A percentile compares a stretch with the other conserved stretches of the same genome.
phyloP scores from a whole-genome alignment of 2,113 vertebrate genomes.

The Theristicus caerulescens region DNA sequence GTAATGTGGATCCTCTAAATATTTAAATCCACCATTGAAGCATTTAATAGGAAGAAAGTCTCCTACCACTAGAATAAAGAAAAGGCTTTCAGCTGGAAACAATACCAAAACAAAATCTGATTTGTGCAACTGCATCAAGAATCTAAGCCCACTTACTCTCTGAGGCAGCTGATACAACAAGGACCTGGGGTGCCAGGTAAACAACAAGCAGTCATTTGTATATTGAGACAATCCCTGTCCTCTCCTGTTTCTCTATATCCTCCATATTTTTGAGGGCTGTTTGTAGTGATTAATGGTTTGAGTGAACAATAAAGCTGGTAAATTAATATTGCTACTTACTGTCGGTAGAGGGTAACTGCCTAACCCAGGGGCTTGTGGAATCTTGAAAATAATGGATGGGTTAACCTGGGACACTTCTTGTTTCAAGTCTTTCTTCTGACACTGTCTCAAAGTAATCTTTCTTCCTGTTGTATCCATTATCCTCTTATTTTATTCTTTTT shows the following conservation, averaged over 20 bases:
- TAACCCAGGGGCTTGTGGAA: neutral
- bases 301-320: neutral
- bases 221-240: neutral
- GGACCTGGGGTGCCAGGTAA: slow-evolving; percentile 20
- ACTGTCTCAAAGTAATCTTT: slow-evolving; percentile 9
- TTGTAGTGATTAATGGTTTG: neutral
- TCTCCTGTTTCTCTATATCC: neutral
- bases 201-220: neutral
- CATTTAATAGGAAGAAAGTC: slow-evolving; percentile 65
- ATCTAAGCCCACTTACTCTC: slow-evolving; percentile 6
- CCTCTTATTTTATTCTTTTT: slow-evolving; percentile 10
- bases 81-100: slow-evolving; percentile 57
- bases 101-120: slow-evolving; percentile 43
- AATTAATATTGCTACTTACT: neutral
- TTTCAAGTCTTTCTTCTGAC: slow-evolving; percentile 20
- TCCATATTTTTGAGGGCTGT: neutral
- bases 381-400: neutral
- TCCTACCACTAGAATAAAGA: slow-evolving; percentile 54
- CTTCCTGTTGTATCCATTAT: slow-evolving; percentile 5
- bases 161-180: neutral
- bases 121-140: slow-evolving; percentile 28
- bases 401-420: neutral
- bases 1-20: slow-evolving; percentile 69
- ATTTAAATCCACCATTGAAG: slow-evolving; percentile 68
- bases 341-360: neutral